Conservation (phyloP, 1,140 invertebrate species). For the Vollenhovia emeryi region DNA sequence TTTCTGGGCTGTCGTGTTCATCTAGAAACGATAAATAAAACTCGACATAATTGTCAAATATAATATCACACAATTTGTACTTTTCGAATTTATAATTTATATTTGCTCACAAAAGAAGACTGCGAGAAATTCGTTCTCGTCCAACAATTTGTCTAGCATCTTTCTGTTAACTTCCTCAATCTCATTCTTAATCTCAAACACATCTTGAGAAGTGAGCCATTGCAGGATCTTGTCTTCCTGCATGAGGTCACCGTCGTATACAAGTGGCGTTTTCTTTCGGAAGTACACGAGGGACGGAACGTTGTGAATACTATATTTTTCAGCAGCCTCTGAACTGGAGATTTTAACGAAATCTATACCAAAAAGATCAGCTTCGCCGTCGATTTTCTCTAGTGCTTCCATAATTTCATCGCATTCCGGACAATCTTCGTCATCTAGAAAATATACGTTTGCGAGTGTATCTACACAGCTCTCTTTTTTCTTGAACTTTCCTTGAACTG, state of each 20-base stretch:
- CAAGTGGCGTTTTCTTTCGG: slow-evolving; percentile 93
- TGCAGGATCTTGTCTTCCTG: slow-evolving; percentile 94
- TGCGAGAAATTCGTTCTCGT: slow-evolving; percentile 97
- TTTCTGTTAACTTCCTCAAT: slow-evolving; percentile 98
- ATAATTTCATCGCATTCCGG: slow-evolving; percentile 95
- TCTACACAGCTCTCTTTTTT: background rate
- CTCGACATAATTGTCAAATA: background rate
- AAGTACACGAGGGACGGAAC: slow-evolving; percentile 96
- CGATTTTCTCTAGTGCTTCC: slow-evolving; percentile 95
- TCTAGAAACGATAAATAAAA: slow-evolving; percentile 85
- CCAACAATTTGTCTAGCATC: slow-evolving; percentile 97
- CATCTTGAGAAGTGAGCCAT: slow-evolving; percentile 97
- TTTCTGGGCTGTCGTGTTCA: slow-evolving; percentile 92
- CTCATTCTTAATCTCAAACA: slow-evolving; percentile 98
- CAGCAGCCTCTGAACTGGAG: slow-evolving; percentile 92
- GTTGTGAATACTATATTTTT: slow-evolving; percentile 92
- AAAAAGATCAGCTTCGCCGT: slow-evolving; percentile 96
- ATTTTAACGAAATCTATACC: slow-evolving; percentile 98
- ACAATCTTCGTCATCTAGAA: slow-evolving; percentile 95
- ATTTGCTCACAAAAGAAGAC: slow-evolving; percentile 96
- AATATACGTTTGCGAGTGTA: background rate
- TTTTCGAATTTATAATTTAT: background rate
- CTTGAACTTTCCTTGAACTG: background rate
- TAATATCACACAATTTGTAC: background rate
- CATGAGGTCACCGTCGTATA: slow-evolving; percentile 96